Evolutionary conservation across 2,113 vertebrate genomes (phyloP), one percentile per base, ranked within the genome.

Genomic region (Stigmatopora argus): DNA sequence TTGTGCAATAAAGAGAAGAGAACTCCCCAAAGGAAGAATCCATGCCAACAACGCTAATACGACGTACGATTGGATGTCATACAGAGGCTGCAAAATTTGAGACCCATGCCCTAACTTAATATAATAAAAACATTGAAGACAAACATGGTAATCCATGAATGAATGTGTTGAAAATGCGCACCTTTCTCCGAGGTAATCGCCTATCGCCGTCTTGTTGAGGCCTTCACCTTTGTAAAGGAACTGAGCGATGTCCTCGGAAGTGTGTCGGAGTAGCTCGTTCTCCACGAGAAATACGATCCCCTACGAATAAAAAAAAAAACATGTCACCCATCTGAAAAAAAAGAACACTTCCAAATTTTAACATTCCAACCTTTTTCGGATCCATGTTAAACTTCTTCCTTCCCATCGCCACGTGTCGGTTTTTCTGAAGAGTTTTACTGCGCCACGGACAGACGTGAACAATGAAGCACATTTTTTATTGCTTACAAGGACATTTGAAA

Each of bases 191-290:
- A 96, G 88, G 78, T 95, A 96, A 81, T 96, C 94, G 63, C 94
- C 94, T 1, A 96, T 96, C 38, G 94, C 94, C 0, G 94, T 96
- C 87, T 96, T 96, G 87, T 95, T 96, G 77, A 96, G 92, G 41
- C 94, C 94, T 74, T 96, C 94, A 35, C 94, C 94, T 87, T 96
- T 96, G 86, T 95, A 96, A 10, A 96, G 88, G 79, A 96, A 96
- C 74, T 95, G 94, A 66, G 94, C 89, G 0, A 96, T 91, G 62
- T 96, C 94, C 75, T 96, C 94, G 0, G 91, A 62, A 7, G 92
- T 94, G 83, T 94, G 92, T 77, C 92, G 89, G 23, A 96, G 89
- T 56, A 96, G 86, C 66, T 95, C 94, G 0, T 95, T 94, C 72
- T 95, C 94, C 78, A 95, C 93, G 68, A 96, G 85, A 78, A 94